Conservation (phyloP, 2,797 vertebrate species). For the Dipus sagitta region DNA sequence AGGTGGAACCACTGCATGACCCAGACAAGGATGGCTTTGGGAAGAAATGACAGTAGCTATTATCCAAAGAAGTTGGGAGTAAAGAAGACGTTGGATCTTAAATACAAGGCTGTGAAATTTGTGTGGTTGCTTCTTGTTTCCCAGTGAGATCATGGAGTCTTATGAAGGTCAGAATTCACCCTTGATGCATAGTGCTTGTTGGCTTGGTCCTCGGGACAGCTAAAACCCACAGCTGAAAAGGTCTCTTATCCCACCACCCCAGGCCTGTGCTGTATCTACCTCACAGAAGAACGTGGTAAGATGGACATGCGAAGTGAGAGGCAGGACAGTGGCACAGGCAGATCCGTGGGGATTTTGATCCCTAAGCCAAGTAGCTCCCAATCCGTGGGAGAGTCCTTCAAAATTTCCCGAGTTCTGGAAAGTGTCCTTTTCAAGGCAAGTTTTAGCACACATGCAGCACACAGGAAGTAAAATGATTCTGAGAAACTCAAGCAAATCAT, state of each 20-base stretch:
- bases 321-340: background rate
- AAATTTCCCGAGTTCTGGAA: background rate
- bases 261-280: background rate
- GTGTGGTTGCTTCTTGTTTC: background rate
- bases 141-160: background rate
- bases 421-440: background rate
- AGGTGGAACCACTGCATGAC: rapidly evolving
- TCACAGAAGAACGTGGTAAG: background rate
- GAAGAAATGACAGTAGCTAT: background rate
- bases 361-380: background rate
- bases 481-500: background rate
- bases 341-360: background rate
- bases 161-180: background rate
- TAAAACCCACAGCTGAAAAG: rapidly evolving
- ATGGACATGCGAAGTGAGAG: background rate
- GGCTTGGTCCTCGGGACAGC: background rate
- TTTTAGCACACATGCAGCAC: background rate
- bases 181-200: background rate
- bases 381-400: background rate
- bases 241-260: background rate
- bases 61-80: background rate
- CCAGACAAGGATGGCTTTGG: background rate
- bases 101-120: background rate
- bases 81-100: background rate
- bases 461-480: background rate